phyloP scores from a whole-genome alignment of 2,113 vertebrate genomes.

The Grammomys dolichurus region DNA sequence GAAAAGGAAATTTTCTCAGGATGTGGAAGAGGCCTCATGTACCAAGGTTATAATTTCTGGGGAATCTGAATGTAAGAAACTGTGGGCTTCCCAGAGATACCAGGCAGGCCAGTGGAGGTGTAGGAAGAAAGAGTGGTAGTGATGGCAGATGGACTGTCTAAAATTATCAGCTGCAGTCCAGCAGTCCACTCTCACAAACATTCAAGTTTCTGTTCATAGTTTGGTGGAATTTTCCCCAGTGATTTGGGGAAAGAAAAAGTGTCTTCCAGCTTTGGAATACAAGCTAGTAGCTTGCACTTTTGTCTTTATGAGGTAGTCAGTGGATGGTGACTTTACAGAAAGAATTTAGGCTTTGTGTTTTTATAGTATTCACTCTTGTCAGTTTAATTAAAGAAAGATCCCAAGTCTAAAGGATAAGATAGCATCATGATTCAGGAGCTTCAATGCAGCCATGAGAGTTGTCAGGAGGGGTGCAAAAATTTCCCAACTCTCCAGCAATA shows the following conservation, averaged over 20 bases:
- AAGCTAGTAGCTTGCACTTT: not conserved
- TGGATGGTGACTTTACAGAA: not conserved
- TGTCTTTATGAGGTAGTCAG: not conserved
- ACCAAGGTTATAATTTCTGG: not conserved
- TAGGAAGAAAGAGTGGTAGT: not conserved
- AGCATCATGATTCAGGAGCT: not conserved
- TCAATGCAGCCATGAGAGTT: not conserved
- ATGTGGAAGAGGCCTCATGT: not conserved
- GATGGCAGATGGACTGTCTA: not conserved
- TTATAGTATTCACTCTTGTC: not conserved
- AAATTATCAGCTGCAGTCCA: not conserved
- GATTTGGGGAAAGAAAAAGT: not conserved
- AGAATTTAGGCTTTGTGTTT: conserved; percentile 11
- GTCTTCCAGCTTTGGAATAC: not conserved
- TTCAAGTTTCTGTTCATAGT: not conserved
- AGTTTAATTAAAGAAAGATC: not conserved
- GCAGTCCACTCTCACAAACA: not conserved
- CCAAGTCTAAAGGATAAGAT: not conserved
- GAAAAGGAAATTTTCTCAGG: not conserved
- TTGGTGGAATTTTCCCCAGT: not conserved
- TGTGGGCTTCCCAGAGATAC: not conserved
- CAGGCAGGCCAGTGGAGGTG: not conserved
- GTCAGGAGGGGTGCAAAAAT: not conserved
- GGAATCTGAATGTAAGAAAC: not conserved
- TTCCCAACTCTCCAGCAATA: not conserved